phyloP scores from a whole-genome alignment of 2,888 invertebrate genomes.

The Byasa hedistus region DNA sequence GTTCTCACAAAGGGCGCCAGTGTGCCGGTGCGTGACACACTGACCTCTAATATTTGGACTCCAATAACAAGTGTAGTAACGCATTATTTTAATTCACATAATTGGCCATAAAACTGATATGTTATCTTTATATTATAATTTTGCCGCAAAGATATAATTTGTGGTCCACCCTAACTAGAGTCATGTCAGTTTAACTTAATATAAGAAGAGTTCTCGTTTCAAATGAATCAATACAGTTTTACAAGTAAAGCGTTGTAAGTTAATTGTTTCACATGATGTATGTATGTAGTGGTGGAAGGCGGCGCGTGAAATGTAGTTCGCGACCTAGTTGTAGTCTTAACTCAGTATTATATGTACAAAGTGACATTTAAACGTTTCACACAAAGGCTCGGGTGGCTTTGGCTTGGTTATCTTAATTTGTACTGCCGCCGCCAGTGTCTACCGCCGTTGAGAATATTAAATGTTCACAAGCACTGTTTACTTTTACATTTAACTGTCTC shows the following conservation, averaged over 20 bases:
- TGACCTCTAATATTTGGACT: conserved; percentile 44
- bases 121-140: no score
- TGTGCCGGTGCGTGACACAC: conserved; percentile 56
- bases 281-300: conserved; percentile 1
- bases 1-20: conserved; percentile 39
- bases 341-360: conserved; percentile 3
- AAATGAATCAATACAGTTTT: background rate
- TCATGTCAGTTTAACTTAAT: no score
- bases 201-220: no score
- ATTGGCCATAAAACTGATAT: no score
- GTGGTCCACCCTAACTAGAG: no score
- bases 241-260: background rate
- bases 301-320: conserved; percentile 28
- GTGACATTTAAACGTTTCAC: conserved; percentile 8
- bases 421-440: conserved; percentile 19
- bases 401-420: conserved; percentile 14
- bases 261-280: background rate
- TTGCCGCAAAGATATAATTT: no score
- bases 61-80: conserved; percentile 3
- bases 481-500: no score
- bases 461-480: background rate
- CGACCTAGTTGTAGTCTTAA: conserved; percentile 29
- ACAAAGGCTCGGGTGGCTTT: background rate
- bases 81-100: no score
- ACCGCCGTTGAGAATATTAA: conserved; percentile 6